Conservation (phyloP, 2,888 invertebrate species). For the Halocaridina rubra region DNA sequence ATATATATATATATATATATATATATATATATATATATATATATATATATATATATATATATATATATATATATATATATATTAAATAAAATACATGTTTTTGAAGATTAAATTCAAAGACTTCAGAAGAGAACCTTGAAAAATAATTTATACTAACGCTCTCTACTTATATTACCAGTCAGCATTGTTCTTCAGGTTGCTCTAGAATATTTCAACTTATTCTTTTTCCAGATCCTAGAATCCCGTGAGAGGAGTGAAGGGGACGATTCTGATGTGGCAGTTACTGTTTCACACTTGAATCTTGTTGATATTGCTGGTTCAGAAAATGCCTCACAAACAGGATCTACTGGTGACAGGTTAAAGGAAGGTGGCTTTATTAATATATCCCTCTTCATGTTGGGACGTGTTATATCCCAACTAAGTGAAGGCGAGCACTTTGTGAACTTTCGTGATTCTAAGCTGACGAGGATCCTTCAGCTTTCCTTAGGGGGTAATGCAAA, state of each 20-base stretch:
- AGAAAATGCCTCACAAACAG: conserved; percentile 82
- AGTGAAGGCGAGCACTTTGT: conserved; percentile 74
- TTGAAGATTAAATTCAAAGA: no score
- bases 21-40: no score
- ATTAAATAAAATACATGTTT: no score
- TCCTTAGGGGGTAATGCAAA: conserved; percentile 88
- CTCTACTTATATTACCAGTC: no score
- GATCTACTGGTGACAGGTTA: conserved; percentile 58
- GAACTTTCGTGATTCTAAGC: conserved; percentile 85
- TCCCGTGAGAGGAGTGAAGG: conserved; percentile 76
- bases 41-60: no score
- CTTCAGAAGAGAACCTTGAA: no score
- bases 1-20: no score
- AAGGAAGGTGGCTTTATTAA: conserved; percentile 86
- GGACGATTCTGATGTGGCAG: conserved; percentile 73
- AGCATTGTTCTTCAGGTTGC: no score
- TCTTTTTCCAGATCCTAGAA: conserved; percentile 63
- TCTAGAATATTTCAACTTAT: no score
- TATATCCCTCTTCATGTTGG: conserved; percentile 77
- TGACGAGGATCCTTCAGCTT: conserved; percentile 85
- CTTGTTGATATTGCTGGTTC: conserved; percentile 93
- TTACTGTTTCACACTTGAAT: conserved; percentile 83
- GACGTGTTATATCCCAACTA: conserved; percentile 84
- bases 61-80: no score
- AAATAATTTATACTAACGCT: no score